phyloP scores from a whole-genome alignment of 2,797 vertebrate species.

The Varecia variegata region DNA sequence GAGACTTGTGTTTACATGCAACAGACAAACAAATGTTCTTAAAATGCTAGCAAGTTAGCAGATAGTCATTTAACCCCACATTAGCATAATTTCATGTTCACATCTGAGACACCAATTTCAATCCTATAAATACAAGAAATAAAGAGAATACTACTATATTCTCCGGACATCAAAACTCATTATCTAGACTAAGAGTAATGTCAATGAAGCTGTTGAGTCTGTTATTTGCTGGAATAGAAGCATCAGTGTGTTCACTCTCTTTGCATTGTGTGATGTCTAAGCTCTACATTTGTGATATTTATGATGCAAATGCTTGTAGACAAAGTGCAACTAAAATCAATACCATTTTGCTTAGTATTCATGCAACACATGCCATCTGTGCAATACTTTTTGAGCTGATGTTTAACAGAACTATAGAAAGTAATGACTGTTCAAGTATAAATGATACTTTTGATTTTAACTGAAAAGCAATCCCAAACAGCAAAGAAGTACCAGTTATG shows the following conservation, averaged over 20 bases:
- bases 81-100: constrained; percentile 50
- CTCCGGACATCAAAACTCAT: constrained; percentile 26
- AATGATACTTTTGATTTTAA: constrained; percentile 70
- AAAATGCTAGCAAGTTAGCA: constrained; percentile 13
- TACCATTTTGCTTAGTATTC: constrained; percentile 61
- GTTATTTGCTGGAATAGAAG: constrained; percentile 20
- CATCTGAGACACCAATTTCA: constrained; percentile 10
- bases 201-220: constrained; percentile 55
- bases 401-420: constrained; percentile 52
- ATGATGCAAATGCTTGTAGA: constrained; percentile 62
- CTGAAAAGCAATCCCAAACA: constrained; percentile 43
- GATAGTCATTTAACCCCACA: neutral
- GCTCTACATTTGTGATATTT: constrained; percentile 59
- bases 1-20: neutral
- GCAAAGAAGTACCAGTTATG: constrained; percentile 48
- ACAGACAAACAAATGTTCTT: neutral
- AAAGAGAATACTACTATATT: constrained; percentile 1
- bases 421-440: constrained; percentile 50
- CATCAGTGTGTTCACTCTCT: constrained; percentile 15
- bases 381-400: constrained; percentile 56
- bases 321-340: constrained; percentile 61
- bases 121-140: constrained; percentile 37
- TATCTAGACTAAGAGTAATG: constrained; percentile 45
- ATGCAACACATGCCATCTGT: constrained; percentile 59
- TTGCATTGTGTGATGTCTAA: constrained; percentile 10